Evolutionary conservation across 2,888 invertebrate genomes (phyloP), one percentile per base, ranked within the genome.

Genomic region (Dendrolimus pini): DNA sequence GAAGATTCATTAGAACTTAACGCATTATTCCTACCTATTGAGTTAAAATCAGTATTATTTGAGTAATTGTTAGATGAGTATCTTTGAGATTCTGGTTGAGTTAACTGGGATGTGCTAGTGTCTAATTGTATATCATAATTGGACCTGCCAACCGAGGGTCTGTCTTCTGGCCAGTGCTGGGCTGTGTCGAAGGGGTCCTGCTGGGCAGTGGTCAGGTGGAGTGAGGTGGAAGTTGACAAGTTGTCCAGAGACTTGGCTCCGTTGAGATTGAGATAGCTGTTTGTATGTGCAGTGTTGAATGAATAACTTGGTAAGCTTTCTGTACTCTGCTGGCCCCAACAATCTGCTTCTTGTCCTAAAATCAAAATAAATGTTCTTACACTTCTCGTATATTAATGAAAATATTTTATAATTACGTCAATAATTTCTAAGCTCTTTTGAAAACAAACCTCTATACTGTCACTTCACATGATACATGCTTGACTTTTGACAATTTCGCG

Each of bases 181-280:
- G 85, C 70, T 0, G 85, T 84, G 60, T 89, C 89, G 67, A 89
- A 89, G 0, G 88, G 88, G 56, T 88, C 88, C 0, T 66, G 66
- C 60, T 73, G 77, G 8, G 66, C 61, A 47, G 30, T 30, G 9
- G 47, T 47, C 47, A 1, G 64, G 59, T 14, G 65, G 64, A 54
- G 68, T 55, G 59, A 57, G 65, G n/a, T 63, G 56, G 57, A 56
- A 30, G 74, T 63, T 8, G 82, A 70, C 7, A 89, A 68, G 56
- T 82, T 85, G 59, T 90, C 89, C 63, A 90, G 66, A 2, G 90
- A 90, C 65, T 84, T 89, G 61, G 89, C 85, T 65, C 84, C 85
- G 59, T 82, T 82, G 12, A 89, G 75, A 62, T 77, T 82, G 1
- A 76, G 59, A 56, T 71, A 71, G 13, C 59, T 76, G 57, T 74